Conservation (phyloP, 1,140 invertebrate species). For the Diprion similis region DNA sequence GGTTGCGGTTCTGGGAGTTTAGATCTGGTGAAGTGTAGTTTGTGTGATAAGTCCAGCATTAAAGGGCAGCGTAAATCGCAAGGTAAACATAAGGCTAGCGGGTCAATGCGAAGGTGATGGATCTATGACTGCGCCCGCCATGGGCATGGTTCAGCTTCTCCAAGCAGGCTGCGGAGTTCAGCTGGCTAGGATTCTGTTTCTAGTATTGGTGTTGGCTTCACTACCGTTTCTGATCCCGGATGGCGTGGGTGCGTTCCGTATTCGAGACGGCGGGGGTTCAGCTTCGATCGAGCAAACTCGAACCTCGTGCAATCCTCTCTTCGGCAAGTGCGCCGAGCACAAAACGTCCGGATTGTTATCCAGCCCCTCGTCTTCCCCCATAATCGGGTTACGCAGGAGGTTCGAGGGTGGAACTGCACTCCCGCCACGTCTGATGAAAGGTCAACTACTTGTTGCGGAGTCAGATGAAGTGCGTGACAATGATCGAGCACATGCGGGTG, state of each 20-base stretch:
- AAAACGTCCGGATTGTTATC: slow-evolving; percentile 11
- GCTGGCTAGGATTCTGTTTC: background rate
- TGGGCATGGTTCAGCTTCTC: slow-evolving; percentile 32
- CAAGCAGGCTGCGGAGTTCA: slow-evolving; percentile 35
- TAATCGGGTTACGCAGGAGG: background rate
- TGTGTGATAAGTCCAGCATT: background rate
- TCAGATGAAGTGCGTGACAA: background rate
- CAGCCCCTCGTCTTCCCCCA: background rate
- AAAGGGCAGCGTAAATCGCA: background rate
- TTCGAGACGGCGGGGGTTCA: slow-evolving; percentile 40
- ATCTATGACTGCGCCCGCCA: slow-evolving; percentile 50
- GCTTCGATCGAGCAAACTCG: background rate
- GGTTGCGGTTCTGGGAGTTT: background rate
- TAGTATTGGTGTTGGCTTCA: slow-evolving; percentile 38
- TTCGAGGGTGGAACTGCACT: background rate
- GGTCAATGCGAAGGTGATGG: slow-evolving; percentile 48
- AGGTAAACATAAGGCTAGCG: background rate
- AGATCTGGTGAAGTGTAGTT: background rate
- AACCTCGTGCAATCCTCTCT: slow-evolving; percentile 25
- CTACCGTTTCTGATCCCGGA: slow-evolving; percentile 32
- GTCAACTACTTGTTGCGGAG: background rate
- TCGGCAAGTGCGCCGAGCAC: slow-evolving; percentile 35
- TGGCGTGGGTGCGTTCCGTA: slow-evolving; percentile 41
- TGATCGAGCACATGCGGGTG: background rate
- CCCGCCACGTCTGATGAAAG: background rate